Evolutionary conservation across 92 coral and sea anemone genomes (phyloP).

Genomic region (Porites divaricata): DNA sequence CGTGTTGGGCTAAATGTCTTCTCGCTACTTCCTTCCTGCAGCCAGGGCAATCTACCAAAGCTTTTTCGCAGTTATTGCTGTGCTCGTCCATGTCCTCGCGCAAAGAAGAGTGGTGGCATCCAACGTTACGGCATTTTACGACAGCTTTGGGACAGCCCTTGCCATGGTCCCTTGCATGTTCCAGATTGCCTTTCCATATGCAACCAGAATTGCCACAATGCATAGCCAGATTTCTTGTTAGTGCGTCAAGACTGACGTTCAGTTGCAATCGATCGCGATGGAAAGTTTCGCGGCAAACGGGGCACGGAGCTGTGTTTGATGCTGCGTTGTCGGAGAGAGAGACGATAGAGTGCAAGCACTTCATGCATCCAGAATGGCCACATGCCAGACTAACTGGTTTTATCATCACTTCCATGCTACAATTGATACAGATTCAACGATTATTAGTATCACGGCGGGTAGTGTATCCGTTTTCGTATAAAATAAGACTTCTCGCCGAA

Average conservation of each 20-base stretch:
- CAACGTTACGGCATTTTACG: neutral
- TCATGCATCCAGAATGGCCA: conserved; percentile 21
- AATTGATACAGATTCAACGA: too few species aligned
- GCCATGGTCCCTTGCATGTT: neutral
- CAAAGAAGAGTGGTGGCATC: conserved; percentile 11
- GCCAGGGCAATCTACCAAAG: conserved; percentile 15
- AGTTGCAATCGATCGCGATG: neutral
- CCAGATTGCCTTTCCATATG: conserved; percentile 6
- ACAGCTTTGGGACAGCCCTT: conserved; percentile 20
- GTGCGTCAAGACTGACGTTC: too few species aligned
- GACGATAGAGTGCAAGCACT: conserved; percentile 8
- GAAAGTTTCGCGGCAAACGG: conserved; percentile 19
- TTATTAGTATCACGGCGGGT: too few species aligned
- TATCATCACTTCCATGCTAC: neutral
- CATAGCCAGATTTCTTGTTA: too few species aligned
- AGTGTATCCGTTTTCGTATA: too few species aligned
- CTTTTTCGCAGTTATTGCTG: conserved; percentile 20
- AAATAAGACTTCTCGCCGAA: too few species aligned
- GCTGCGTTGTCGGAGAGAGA: conserved; percentile 10
- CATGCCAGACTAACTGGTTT: conserved; percentile 22
- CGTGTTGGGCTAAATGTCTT: conserved; percentile 5
- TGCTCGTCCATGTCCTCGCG: conserved; percentile 22
- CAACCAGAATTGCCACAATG: neutral
- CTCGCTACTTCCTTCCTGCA: conserved; percentile 3
- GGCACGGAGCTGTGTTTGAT: conserved; percentile 15